A percentile compares a stretch with the other conserved stretches of the same genome.
These are phyloP conservation scores for Bursaphelenchus okinawaensis DNA, from an alignment of 2,888 invertebrate genomes.

Conservation along the genomic window DNA sequence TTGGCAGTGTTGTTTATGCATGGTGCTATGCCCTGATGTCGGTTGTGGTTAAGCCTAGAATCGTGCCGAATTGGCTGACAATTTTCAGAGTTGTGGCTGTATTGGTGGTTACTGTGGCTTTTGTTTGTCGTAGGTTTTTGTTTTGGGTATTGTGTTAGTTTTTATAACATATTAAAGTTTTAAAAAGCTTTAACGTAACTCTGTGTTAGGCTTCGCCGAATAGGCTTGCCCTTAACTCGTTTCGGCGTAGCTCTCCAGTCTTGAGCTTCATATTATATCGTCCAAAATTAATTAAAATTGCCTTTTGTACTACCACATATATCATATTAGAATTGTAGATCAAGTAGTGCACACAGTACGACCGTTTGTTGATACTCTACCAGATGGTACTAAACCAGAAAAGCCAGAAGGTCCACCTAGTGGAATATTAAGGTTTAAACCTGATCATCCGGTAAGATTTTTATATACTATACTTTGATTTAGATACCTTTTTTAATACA, in stretches of 20 bases:
- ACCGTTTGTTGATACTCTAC: not conserved
- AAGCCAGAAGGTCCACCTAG: not conserved
- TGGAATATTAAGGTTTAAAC: not conserved
- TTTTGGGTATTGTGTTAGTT: no score
- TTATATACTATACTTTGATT: not conserved
- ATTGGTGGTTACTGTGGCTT: not conserved
- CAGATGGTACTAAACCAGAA: not conserved
- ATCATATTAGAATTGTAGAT: no score
- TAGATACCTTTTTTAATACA: not conserved
- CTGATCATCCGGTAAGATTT: not conserved
- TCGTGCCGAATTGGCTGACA: not conserved
- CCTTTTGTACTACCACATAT: no score
- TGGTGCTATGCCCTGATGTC: not conserved
- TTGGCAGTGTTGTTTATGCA: not conserved
- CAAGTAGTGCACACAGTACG: not conserved
- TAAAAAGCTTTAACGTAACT: no score
- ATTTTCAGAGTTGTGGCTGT: not conserved
- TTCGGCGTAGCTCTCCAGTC: no score
- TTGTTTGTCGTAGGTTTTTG: not conserved
- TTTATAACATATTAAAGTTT: no score
- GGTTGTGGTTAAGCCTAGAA: not conserved
- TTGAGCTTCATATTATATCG: no score
- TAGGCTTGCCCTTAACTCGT: no score
- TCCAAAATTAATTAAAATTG: no score
- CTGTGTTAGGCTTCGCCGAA: no score